Evolutionary conservation across 2,797 vertebrate genomes (phyloP).

Genomic region (Novumbra hubbsi): DNA sequence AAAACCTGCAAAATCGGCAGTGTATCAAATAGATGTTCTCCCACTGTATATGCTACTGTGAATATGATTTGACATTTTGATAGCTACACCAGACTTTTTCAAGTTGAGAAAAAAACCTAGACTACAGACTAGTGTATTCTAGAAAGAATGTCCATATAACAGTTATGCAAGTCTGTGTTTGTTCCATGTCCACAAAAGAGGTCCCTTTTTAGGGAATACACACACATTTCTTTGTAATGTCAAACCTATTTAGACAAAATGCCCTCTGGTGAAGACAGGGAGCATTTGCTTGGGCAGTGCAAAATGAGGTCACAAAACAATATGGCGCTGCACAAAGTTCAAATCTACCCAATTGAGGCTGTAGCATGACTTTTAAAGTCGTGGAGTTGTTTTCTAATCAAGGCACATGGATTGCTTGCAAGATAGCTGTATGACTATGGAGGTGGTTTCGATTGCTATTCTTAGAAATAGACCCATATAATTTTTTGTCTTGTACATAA

Average conservation of each 20-base stretch:
- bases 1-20: no score
- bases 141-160: neutral
- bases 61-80: neutral
- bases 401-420: slow-evolving; percentile 14
- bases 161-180: neutral
- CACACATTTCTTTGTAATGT: slow-evolving; percentile 17
- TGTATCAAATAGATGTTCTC: no score
- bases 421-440: neutral
- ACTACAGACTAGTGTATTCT: neutral
- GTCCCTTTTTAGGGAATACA: slow-evolving; percentile 6
- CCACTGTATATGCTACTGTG: neutral
- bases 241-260: slow-evolving; percentile 23
- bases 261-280: slow-evolving; percentile 8
- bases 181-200: neutral
- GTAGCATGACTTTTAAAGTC: slow-evolving; percentile 33
- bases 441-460: neutral
- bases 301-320: slow-evolving; percentile 40
- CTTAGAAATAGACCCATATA: neutral
- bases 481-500: neutral
- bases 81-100: neutral
- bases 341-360: slow-evolving; percentile 18
- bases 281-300: slow-evolving; percentile 15
- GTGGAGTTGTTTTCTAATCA: slow-evolving; percentile 12
- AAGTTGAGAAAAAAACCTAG: neutral
- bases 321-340: slow-evolving; percentile 27